Evolutionary conservation across 2,888 invertebrate genomes (phyloP).

Genomic region (Horisme vitalbata): DNA sequence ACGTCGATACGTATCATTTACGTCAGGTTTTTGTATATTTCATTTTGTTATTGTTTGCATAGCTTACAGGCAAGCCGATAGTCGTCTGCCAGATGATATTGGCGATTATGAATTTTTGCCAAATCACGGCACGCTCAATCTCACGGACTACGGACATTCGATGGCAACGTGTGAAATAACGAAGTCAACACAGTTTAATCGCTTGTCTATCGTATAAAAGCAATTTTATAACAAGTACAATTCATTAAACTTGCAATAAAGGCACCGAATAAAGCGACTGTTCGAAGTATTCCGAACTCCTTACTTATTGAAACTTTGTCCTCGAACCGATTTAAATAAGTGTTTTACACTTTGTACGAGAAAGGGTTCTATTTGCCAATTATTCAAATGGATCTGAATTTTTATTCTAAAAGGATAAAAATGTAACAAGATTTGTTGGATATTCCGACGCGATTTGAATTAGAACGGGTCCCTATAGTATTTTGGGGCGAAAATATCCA

Average conservation of each 20-base stretch:
- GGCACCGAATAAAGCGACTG: constrained; percentile 52
- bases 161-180: too few species aligned
- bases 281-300: constrained; percentile 34
- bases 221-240: constrained; percentile 62
- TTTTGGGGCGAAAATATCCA: constrained; percentile 33
- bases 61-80: too few species aligned
- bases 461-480: constrained; percentile 55
- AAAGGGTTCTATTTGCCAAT: constrained; percentile 57
- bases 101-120: too few species aligned
- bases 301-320: constrained; percentile 47
- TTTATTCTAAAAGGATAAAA: constrained; percentile 57
- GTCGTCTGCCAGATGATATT: too few species aligned
- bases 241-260: constrained; percentile 67
- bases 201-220: background rate
- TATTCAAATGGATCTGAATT: constrained; percentile 57
- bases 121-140: too few species aligned
- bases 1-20: too few species aligned
- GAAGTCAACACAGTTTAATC: background rate
- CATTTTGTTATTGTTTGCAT: too few species aligned
- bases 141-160: too few species aligned
- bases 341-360: constrained; percentile 49
- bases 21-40: too few species aligned
- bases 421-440: constrained; percentile 56
- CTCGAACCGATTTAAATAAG: constrained; percentile 46
- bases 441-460: constrained; percentile 57